These are phyloP conservation scores for Parochlus steinenii DNA, from an alignment of 2,888 invertebrate genomes.

Conservation along the genomic window DNA sequence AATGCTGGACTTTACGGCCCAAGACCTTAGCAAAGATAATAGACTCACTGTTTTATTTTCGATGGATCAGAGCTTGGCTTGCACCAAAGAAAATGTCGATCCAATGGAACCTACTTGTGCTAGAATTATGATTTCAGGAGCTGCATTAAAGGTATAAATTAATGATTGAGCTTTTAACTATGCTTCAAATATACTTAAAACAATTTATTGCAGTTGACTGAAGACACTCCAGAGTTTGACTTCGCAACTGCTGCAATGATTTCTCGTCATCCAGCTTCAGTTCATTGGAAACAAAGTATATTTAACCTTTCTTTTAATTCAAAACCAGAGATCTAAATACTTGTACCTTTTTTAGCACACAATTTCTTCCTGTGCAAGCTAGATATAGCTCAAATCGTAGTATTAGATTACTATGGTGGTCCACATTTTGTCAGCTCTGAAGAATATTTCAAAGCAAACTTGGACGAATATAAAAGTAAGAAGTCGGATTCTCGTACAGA, in stretches of 20 bases:
- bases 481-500: too few species aligned
- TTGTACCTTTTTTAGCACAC: constrained; percentile 42
- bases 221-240: constrained; percentile 17
- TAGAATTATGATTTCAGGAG: constrained; percentile 24
- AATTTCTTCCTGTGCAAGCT: constrained; percentile 63
- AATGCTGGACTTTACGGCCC: constrained; percentile 28
- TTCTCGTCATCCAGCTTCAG: constrained; percentile 25
- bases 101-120: constrained; percentile 31
- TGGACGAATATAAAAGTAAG: constrained; percentile 12
- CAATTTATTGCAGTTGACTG: constrained; percentile 18
- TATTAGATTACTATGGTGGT: constrained; percentile 71
- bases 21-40: constrained; percentile 22
- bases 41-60: constrained; percentile 24
- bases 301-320: not conserved
- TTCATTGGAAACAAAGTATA: constrained; percentile 19
- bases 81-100: constrained; percentile 21
- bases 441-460: constrained; percentile 19
- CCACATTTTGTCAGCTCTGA: constrained; percentile 30
- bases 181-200: constrained; percentile 4
- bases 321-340: not conserved
- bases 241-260: constrained; percentile 19
- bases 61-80: constrained; percentile 25
- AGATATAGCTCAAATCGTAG: constrained; percentile 51
- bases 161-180: not conserved
- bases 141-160: constrained; percentile 13